phyloP scores from a whole-genome alignment of 1,140 invertebrate species.

The Drosophila tsacasi region DNA sequence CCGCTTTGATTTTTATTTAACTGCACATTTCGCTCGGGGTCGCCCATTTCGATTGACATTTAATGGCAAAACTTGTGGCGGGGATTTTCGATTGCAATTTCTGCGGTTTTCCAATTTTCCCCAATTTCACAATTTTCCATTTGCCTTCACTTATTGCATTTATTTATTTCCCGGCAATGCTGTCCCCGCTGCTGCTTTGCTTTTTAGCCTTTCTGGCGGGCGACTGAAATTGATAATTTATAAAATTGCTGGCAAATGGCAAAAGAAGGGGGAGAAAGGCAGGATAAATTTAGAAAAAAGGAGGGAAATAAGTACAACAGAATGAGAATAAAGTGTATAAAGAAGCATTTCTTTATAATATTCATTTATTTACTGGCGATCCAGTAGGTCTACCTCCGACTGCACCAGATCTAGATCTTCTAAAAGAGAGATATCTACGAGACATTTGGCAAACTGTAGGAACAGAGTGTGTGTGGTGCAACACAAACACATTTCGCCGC shows the following conservation, averaged over 20 bases:
- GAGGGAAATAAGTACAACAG: not conserved
- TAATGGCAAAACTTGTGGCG: slow-evolving; percentile 74
- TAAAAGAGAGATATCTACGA: no score
- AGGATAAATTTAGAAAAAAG: not conserved
- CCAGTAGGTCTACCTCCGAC: no score
- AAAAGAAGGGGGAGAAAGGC: slow-evolving; percentile 13
- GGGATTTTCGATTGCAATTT: slow-evolving; percentile 70
- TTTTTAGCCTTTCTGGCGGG: slow-evolving; percentile 59
- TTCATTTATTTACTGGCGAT: no score
- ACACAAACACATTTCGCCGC: slow-evolving; percentile 24
- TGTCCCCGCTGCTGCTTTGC: slow-evolving; percentile 23
- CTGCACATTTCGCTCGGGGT: slow-evolving; percentile 66
- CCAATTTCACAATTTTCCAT: slow-evolving; percentile 70
- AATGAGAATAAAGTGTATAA: not conserved
- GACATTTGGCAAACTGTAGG: no score
- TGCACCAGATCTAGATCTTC: no score
- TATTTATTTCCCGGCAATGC: slow-evolving; percentile 44
- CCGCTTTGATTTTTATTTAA: slow-evolving; percentile 83
- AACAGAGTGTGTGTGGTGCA: not conserved
- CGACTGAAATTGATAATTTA: slow-evolving; percentile 80
- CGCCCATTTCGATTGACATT: slow-evolving; percentile 55
- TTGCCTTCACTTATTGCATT: slow-evolving; percentile 56
- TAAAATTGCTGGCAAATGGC: slow-evolving; percentile 74
- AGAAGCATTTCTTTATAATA: no score
- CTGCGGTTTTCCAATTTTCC: slow-evolving; percentile 71